Percentiles rank a stretch among this genome's conserved stretches.
phyloP scores from a whole-genome alignment of 2,797 vertebrate genomes.

The Avahi laniger region DNA sequence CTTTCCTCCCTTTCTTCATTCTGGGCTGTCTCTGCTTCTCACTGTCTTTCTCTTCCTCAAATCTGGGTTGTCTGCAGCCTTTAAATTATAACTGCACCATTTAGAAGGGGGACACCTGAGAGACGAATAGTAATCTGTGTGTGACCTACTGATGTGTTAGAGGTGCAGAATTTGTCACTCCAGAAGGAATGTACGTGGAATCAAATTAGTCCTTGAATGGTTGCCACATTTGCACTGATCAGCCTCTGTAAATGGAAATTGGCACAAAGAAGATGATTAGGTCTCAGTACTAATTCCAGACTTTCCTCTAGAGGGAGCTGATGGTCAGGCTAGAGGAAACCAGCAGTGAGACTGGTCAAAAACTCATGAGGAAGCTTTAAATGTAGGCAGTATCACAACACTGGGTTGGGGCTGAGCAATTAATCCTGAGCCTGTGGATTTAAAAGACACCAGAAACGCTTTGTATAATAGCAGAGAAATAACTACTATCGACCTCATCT shows the following conservation, averaged over 20 bases:
- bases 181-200: background rate
- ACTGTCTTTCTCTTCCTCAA: background rate
- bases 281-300: background rate
- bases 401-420: background rate
- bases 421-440: background rate
- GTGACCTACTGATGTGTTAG: background rate
- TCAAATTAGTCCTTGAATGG: background rate
- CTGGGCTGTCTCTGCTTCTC: background rate
- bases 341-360: background rate
- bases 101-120: background rate
- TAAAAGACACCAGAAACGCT: background rate
- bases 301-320: constrained; percentile 53
- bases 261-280: background rate
- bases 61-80: background rate
- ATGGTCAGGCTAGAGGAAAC: background rate
- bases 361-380: background rate
- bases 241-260: background rate
- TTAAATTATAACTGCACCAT: background rate
- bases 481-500: background rate
- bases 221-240: background rate
- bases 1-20: background rate
- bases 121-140: background rate
- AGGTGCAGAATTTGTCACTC: background rate
- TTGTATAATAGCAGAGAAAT: background rate
- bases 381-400: background rate